These are phyloP conservation scores for Hippocampus zosterae DNA, from an alignment of 2,113 vertebrate species.

Conservation along the genomic window DNA sequence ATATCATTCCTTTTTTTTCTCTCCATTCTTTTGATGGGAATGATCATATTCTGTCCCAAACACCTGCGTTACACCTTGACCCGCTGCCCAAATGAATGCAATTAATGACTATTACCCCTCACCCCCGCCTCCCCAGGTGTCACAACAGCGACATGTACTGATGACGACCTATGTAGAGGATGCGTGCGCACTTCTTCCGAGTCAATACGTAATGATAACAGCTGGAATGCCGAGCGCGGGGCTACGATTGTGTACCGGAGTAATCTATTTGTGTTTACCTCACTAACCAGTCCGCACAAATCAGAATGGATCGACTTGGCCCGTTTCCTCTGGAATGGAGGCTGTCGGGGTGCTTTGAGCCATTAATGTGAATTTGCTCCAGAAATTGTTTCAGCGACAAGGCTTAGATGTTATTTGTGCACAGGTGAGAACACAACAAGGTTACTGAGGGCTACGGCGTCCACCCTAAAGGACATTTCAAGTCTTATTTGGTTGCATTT, in stretches of 20 bases:
- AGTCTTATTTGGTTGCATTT: constrained; percentile 1
- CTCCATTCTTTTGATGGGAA: constrained; percentile 56
- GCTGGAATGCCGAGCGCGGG: constrained; percentile 63
- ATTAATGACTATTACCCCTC: constrained; percentile 80
- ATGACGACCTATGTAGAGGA: constrained; percentile 71
- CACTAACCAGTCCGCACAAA: constrained; percentile 73
- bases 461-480: constrained; percentile 7
- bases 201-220: constrained; percentile 82
- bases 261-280: constrained; percentile 76
- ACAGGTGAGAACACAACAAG: constrained; percentile 9
- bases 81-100: constrained; percentile 76
- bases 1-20: constrained; percentile 65
- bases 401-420: constrained; percentile 21
- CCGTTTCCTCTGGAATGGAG: constrained; percentile 33
- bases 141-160: constrained; percentile 76
- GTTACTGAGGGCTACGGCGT: neutral
- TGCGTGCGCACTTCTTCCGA: constrained; percentile 68
- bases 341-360: neutral
- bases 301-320: constrained; percentile 67
- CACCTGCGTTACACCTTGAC: constrained; percentile 79
- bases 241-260: constrained; percentile 46
- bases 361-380: constrained; percentile 41
- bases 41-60: constrained; percentile 75
- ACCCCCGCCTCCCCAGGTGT: constrained; percentile 68
- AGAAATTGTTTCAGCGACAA: constrained; percentile 26